phyloP scores from a whole-genome alignment of 2,888 invertebrate genomes.

The Ametastegia equiseti region DNA sequence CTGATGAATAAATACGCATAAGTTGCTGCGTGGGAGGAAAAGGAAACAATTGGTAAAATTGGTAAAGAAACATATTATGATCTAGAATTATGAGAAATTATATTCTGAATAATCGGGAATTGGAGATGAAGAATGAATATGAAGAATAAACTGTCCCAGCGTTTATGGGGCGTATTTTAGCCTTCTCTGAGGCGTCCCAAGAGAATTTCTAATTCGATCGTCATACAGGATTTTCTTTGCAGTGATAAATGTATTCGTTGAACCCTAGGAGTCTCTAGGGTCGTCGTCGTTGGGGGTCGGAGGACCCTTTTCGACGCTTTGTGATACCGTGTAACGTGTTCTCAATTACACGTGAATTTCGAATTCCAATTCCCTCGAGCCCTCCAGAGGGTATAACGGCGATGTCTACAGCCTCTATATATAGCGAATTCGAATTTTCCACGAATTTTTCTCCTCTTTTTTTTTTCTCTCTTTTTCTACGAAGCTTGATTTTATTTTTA shows the following conservation, averaged over 20 bases:
- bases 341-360: slow-evolving; percentile 44
- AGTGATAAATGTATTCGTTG: slow-evolving; percentile 45
- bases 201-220: slow-evolving; percentile 32
- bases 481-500: too few relatives aligned
- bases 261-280: slow-evolving; percentile 24
- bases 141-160: not conserved
- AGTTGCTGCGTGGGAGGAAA: not conserved
- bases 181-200: not conserved
- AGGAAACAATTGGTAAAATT: too few relatives aligned
- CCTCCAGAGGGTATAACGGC: not conserved
- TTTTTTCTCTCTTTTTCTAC: not conserved
- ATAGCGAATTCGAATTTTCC: not conserved
- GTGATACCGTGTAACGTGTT: slow-evolving; percentile 40
- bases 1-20: not conserved
- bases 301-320: slow-evolving; percentile 24
- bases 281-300: not conserved
- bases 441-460: not conserved
- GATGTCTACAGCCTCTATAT: not conserved
- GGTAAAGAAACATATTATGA: too few relatives aligned
- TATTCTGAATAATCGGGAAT: too few relatives aligned
- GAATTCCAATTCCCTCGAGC: slow-evolving; percentile 30
- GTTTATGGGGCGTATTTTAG: not conserved
- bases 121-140: not conserved
- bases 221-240: slow-evolving; percentile 40
- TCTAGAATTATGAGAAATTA: too few relatives aligned